Conservation (phyloP, 2,888 invertebrate species). For the Crepidodera aurea region DNA sequence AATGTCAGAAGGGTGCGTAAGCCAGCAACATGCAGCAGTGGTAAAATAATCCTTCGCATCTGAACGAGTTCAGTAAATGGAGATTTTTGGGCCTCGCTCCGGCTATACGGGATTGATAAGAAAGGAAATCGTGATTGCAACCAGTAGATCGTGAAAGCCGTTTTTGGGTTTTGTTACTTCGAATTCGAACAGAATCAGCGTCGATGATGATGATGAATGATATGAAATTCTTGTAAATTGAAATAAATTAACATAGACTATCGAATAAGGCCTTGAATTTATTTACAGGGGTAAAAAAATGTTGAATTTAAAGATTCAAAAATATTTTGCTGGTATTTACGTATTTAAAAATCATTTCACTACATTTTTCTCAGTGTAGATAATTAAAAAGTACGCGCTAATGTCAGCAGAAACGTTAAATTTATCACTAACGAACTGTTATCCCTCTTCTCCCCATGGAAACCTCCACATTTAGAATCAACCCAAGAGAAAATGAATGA, state of each 20-base stretch:
- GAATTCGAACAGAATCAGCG: constrained; percentile 8
- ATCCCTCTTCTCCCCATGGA: constrained; percentile 25
- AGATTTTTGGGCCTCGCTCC: constrained; percentile 31
- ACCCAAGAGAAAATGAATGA: background rate
- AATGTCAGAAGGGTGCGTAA: constrained; percentile 7
- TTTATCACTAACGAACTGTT: background rate
- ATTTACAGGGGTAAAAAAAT: too few species aligned
- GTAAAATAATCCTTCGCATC: constrained; percentile 34
- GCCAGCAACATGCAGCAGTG: constrained; percentile 9
- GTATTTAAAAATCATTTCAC: too few species aligned
- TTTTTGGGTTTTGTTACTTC: constrained; percentile 29
- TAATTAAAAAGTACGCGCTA: background rate
- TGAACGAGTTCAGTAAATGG: constrained; percentile 42
- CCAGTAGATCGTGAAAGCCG: constrained; percentile 25
- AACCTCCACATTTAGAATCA: constrained; percentile 18
- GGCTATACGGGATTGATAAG: constrained; percentile 43
- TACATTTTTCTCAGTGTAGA: too few species aligned
- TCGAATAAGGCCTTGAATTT: too few species aligned
- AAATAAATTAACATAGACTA: too few species aligned
- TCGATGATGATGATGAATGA: background rate
- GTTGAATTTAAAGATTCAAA: too few species aligned
- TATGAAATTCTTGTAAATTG: too few species aligned
- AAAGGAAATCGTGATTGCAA: constrained; percentile 33
- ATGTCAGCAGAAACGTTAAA: background rate
- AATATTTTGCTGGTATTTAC: too few species aligned